These are phyloP conservation scores for Limnephilus rhombicus DNA, from an alignment of 2,888 invertebrate species.

Conservation along the genomic window DNA sequence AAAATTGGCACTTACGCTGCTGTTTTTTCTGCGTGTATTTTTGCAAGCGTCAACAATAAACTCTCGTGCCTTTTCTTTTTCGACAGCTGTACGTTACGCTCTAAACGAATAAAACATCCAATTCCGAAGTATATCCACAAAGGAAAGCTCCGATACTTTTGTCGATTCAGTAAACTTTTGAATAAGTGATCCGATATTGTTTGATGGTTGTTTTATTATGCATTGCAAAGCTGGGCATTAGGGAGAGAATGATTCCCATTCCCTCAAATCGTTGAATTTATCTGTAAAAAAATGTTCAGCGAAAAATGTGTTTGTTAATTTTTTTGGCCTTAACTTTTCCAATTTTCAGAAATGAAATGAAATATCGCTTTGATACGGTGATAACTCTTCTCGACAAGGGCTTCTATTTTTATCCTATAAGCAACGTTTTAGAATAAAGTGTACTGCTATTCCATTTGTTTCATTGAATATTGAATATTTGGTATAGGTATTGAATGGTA, in stretches of 20 bases:
- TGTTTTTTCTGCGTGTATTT: background rate
- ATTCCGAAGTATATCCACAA: background rate
- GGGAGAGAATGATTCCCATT: background rate
- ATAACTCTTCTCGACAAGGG: background rate
- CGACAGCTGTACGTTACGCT: background rate
- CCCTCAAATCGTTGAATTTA: background rate
- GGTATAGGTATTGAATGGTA: no score
- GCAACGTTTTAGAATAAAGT: background rate
- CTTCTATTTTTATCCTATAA: background rate
- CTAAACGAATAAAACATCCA: background rate
- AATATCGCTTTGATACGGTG: background rate
- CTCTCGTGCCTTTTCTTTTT: background rate
- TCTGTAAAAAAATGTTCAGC: background rate
- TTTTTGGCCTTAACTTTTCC: background rate
- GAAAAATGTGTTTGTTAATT: background rate
- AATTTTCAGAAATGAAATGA: background rate
- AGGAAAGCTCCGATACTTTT: background rate
- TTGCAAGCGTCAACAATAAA: conserved; percentile 1
- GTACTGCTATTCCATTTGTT: background rate
- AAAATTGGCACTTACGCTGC: background rate
- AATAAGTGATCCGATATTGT: conserved; percentile 21
- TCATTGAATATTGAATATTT: no score
- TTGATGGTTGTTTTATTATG: conserved; percentile 36
- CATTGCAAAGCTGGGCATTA: background rate
- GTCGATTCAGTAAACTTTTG: conserved; percentile 18